Percentiles rank a stretch among this genome's conserved stretches.
phyloP scores from a whole-genome alignment of 2,797 vertebrate species.

The Agapornis canus region DNA sequence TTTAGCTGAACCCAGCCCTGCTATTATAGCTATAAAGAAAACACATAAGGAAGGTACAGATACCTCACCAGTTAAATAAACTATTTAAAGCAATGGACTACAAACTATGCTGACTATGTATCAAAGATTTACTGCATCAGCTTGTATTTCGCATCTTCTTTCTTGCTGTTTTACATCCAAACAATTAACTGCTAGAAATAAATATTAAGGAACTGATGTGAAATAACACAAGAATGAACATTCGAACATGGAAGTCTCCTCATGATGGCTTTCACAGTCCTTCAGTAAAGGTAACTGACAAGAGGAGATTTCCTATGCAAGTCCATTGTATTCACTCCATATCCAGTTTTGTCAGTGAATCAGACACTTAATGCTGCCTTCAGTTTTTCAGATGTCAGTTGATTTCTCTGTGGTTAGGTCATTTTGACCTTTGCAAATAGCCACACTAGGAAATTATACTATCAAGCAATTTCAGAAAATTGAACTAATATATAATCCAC shows the following conservation, averaged over 20 bases:
- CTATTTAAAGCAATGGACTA: neutral
- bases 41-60: neutral
- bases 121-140: neutral
- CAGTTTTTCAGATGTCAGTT: neutral
- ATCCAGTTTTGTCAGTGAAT: neutral
- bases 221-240: neutral
- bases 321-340: neutral
- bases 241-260: neutral
- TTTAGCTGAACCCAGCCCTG: neutral
- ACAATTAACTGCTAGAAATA: neutral
- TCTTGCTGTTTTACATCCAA: neutral
- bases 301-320: neutral
- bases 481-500: constrained; percentile 15
- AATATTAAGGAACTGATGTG: neutral
- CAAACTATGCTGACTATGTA: neutral
- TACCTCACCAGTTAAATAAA: neutral
- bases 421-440: constrained; percentile 46
- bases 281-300: neutral
- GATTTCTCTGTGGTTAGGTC: constrained; percentile 45
- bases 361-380: neutral
- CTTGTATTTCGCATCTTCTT: neutral
- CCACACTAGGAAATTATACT: constrained; percentile 17
- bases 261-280: neutral
- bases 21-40: neutral
- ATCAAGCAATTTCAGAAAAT: constrained; percentile 8